Base-by-base conservation (phyloP, 2,888 invertebrate species). In the Drosophila rellima region DNA sequence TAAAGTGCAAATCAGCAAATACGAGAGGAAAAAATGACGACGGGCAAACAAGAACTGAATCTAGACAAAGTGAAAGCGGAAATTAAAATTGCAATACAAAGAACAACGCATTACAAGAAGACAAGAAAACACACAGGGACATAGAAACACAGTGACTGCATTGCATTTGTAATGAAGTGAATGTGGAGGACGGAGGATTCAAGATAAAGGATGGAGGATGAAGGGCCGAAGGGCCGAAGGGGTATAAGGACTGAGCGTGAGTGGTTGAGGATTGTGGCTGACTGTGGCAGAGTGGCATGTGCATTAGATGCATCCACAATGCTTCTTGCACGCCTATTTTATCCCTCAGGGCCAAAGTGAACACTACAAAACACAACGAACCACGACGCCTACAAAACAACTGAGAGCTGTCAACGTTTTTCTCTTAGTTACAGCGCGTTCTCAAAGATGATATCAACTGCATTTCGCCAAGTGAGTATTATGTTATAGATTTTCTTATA, bases 41-140 rank as follows among this genome's bases (percentile, higher is more conserved):
- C 42, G 48, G 47, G 59, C 69, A 61, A 71, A 78, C 68, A 81
- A 75, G 64, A 70, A 81, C 65, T 68, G 82, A 80, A 84, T 87
- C 71, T 76, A 84, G 88, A 84, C 89, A 89, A 87, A 84, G 86
- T 88, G 83, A 82, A 86, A 82, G 74, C 90, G 90, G 85, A 86
- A 86, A 89, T 89, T 88, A 85, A 89, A 86, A 86, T 78, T 86
- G 88, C 80, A 85, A 70, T 88, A 88, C 82, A 82, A 79, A 89
- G 71, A 61, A 65, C 51, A 62, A 59, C 57, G 63, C 74, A 62
- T 54, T 45, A 50, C 61, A 35, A 55, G 54, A 59, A 67, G 31
- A 71, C 44, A 17, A 29, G 11, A 33, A 56, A 48, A 62, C 51
- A 55, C 17, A 56, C 26, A 33, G 23, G 23, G 6, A 23, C 0